phyloP scores from a whole-genome alignment of 2,113 vertebrate genomes.

The Cheirogaleus medius region DNA sequence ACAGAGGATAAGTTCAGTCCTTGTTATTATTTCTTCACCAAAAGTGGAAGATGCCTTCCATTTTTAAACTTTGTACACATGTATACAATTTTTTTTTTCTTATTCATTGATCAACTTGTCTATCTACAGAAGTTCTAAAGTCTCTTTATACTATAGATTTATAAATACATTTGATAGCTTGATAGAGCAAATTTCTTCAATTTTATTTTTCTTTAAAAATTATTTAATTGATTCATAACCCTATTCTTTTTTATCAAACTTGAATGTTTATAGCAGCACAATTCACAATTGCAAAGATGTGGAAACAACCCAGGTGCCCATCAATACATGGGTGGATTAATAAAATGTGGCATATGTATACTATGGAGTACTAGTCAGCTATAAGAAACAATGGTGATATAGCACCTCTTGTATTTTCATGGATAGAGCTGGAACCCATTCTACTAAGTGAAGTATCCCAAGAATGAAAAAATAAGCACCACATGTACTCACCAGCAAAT shows the following conservation, averaged over 20 bases:
- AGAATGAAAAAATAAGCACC: too few relatives aligned
- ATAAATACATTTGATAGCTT: neutral
- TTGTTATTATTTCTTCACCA: neutral
- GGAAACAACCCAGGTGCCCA: too few relatives aligned
- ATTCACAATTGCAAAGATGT: too few relatives aligned
- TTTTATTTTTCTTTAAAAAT: neutral
- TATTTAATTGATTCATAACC: neutral
- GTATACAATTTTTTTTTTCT: neutral
- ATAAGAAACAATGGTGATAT: too few relatives aligned
- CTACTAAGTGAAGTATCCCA: too few relatives aligned
- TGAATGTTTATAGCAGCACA: too few relatives aligned
- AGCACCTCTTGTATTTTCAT: too few relatives aligned
- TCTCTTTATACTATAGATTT: neutral
- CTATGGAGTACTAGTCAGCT: too few relatives aligned
- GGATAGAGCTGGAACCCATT: too few relatives aligned
- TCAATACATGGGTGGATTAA: too few relatives aligned
- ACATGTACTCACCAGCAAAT: too few relatives aligned
- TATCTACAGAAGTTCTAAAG: neutral
- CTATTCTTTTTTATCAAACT: neutral
- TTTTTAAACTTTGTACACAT: neutral
- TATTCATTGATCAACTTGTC: neutral
- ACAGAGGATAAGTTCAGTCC: neutral
- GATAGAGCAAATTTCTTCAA: neutral
- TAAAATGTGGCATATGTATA: too few relatives aligned
- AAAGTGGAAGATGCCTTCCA: neutral